Evolutionary conservation across 1,140 invertebrate species (phyloP), one percentile per base, ranked within the genome.

Genomic region (Aphaenogaster rudis): DNA sequence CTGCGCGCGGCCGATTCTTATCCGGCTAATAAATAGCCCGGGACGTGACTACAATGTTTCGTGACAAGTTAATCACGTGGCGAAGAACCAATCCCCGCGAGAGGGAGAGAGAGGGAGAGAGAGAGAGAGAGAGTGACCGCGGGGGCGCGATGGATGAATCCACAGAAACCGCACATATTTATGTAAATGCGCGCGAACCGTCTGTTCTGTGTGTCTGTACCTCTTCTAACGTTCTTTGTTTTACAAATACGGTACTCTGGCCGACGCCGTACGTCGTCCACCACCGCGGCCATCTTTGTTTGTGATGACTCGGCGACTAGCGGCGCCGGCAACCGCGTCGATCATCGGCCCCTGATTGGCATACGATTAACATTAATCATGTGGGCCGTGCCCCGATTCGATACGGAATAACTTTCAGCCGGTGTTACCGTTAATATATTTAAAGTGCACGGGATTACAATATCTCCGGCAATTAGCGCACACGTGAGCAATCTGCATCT

Each of bases 31-130:
- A 94, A 94, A 94, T 94, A 93, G 92, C 88, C 92, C 90, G 88
- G 93, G 92, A 94, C 93, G 91, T 95, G 94, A 95, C 94, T 95
- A 91, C 91, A 91, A 90, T 91, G 93, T 94, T 95, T 95, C 92
- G 90, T 95, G 94, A 95, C 94, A 94, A 95, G 93, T 95, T 94
- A 95, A 95, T 95, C 94, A 94, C 88, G 92, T 85, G 74, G 76
- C 87, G 88, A 87, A 91, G 71, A 76, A 77, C 63, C 86, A 61
- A 91, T 93, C 79, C 88, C n/a, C 11, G 76, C 71, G 85, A 88
- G 63, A 54, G 59, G 50, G 61, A 45, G 71, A 52, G 82, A 63
- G 72, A 48, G 57, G 28, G 69, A 74, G 86, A 63, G 66, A 21
- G 69, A 63, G 66, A 21, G 69, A 8, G 50, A 28, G 81, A 77